Conservation (phyloP, 1,140 invertebrate species). For the Drosophila orena region DNA sequence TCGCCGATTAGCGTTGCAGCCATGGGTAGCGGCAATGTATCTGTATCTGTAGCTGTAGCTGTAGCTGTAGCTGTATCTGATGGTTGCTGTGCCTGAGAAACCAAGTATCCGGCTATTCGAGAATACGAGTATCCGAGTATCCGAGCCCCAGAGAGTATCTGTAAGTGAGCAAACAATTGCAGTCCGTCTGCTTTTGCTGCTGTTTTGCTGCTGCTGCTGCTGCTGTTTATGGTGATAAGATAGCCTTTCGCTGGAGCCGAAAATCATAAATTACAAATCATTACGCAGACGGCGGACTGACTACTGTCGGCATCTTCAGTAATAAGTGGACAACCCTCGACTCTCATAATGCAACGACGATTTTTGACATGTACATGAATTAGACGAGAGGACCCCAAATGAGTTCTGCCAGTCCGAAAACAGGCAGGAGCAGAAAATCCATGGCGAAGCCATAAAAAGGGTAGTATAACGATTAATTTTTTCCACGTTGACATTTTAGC, state of each 20-base stretch:
- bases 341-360: constrained; percentile 61
- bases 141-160: background rate
- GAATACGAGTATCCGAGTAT: background rate
- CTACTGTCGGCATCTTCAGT: constrained; percentile 54
- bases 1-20: constrained; percentile 69
- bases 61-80: constrained; percentile 9
- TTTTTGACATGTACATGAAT: constrained; percentile 83
- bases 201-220: constrained; percentile 15
- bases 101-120: background rate
- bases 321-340: constrained; percentile 4
- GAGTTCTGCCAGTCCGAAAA: constrained; percentile 45
- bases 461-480: constrained; percentile 84
- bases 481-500: constrained; percentile 83
- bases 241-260: constrained; percentile 67
- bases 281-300: constrained; percentile 56
- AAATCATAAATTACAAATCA: constrained; percentile 83
- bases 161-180: constrained; percentile 69
- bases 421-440: constrained; percentile 40
- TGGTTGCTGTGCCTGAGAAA: constrained; percentile 1
- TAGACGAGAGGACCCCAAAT: constrained; percentile 69
- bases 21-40: constrained; percentile 16
- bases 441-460: constrained; percentile 76
- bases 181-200: constrained; percentile 38
- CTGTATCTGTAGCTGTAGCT: background rate
- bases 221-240: constrained; percentile 60